Evolutionary conservation across 2,888 invertebrate species (phyloP).

Genomic region (Rhagonycha fulva): DNA sequence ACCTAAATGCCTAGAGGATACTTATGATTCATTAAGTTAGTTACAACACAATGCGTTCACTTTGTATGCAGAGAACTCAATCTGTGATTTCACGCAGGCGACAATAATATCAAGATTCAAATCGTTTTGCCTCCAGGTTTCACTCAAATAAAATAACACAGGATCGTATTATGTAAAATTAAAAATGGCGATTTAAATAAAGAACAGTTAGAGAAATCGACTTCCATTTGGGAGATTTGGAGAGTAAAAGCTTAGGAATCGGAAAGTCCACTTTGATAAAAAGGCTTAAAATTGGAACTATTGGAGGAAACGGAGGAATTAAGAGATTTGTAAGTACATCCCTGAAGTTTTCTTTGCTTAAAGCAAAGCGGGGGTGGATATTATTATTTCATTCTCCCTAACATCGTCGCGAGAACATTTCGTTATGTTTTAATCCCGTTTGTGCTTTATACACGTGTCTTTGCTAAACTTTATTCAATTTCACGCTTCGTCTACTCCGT

Average conservation of each 20-base stretch:
- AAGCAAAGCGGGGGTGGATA: constrained; percentile 20
- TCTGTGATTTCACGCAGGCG: constrained; percentile 51
- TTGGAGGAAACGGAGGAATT: neutral
- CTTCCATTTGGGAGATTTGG: neutral
- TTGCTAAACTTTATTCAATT: constrained; percentile 50
- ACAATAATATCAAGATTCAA: constrained; percentile 55
- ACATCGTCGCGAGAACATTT: constrained; percentile 37
- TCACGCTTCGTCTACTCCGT: constrained; percentile 48
- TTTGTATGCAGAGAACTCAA: constrained; percentile 51
- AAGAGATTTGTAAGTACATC: constrained; percentile 8
- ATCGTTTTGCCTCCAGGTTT: constrained; percentile 44
- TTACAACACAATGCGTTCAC: constrained; percentile 48
- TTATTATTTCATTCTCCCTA: constrained; percentile 34
- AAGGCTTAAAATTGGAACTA: neutral
- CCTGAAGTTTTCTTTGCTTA: constrained; percentile 18
- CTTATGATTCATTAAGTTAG: constrained; percentile 48
- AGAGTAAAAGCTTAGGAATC: neutral
- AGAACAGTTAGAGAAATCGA: neutral
- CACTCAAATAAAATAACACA: constrained; percentile 13
- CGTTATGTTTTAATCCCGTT: constrained; percentile 42
- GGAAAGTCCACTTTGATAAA: neutral
- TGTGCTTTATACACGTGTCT: constrained; percentile 36
- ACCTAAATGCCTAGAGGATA: constrained; percentile 13
- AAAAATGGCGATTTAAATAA: neutral
- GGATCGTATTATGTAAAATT: neutral